Base-by-base conservation (phyloP, 2,113 vertebrate genomes). In the Mesoclemmys tuberculata region DNA sequence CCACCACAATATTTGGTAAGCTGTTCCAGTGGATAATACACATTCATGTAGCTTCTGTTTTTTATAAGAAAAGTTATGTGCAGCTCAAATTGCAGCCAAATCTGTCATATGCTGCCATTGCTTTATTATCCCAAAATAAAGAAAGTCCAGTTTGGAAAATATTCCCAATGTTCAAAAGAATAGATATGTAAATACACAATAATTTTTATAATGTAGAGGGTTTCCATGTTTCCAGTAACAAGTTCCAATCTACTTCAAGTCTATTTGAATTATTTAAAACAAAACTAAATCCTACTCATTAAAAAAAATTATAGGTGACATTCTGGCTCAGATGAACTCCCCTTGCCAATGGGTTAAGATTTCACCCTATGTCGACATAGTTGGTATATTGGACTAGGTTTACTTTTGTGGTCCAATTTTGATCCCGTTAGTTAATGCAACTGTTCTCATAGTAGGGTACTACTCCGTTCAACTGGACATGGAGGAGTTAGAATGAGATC, bases 121-220 rank as follows among this genome's bases (percentile, higher is more conserved):
- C 22, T 64, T 79, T 71, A n/a, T 91, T 92, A 71, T 27, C 93
- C 3, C 55, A 35, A 78, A 78, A 51, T 51, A 55, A 10, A 74
- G 38, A 83, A 38, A 79, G 87, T 86, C 21, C 58, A 19, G 82
- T 89, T 80, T 21, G 49, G 64, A 93, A 94, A 80, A 61, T 88
- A 29, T 77, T 94, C 88, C 52, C 82, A 64, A 1, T 38, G 41
- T 68, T 46, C 80, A 88, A 87, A 87, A 93, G 79, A 68, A 61
- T 38, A 75, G 18, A 81, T 38, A 61, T 52, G 85, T 55, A 52
- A 96, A 86, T 64, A 75, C 55, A 94, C 46, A 90, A 91, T 46
- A 90, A 92, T 74, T 92, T 94, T 92, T 91, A 16, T 81, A 87
- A 84, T 84, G 41, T 58, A 92, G 81, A 38, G 48, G 24, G 1